Base-by-base conservation (phyloP, 35 echinoderm and acorn worm genomes). In the Acanthaster planci region DNA sequence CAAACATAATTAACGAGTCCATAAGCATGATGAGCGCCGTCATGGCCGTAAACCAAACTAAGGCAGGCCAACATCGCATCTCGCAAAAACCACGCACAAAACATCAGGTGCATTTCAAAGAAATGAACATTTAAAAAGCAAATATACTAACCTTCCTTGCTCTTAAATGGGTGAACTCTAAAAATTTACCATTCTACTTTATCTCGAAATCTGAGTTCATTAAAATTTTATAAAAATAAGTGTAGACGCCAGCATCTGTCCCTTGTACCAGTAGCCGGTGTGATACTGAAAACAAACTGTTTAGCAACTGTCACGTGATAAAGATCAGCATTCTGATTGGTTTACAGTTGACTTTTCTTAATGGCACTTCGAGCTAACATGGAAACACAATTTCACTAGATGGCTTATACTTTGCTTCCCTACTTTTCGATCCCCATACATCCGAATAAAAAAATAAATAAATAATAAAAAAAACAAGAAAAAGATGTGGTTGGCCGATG, bases 231-330 rank as follows among this genome's bases (percentile, higher is more conserved):
- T 26, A 72, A 72, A 72, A 72, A 72, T 10, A 26, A 72, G 23
- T 7, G 64, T 14, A 31, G 64, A 72, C 64, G 34, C 42, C 12
- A 12, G 34, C 64, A 26, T 26, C 56, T 0, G 56, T 12, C 1
- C 1, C 2, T 0, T 7, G 64, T 8, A 21, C 23, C 64, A 7
- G 4, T 47, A 12, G 42, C 4, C 42, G 42, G 12, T 47, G n/a
- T 7, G 56, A 26, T 59, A 26, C 19, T 26, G 64, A 72, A 72
- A 72, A 72, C 64, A 72, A 72, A 72, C 64, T 72, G 64, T 72
- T n/a, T 72, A 72, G 64, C 64, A 72, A 72, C 64, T 72, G 64
- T 35, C 64, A 72, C 34, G 64, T 72, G 64, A 72, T 34, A 31
- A 72, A 72, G 14, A 31, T 21, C 26, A 72, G 64, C 64, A 27